Evolutionary conservation across 2,797 vertebrate genomes (phyloP).

Genomic region (Clarias pachynema): DNA sequence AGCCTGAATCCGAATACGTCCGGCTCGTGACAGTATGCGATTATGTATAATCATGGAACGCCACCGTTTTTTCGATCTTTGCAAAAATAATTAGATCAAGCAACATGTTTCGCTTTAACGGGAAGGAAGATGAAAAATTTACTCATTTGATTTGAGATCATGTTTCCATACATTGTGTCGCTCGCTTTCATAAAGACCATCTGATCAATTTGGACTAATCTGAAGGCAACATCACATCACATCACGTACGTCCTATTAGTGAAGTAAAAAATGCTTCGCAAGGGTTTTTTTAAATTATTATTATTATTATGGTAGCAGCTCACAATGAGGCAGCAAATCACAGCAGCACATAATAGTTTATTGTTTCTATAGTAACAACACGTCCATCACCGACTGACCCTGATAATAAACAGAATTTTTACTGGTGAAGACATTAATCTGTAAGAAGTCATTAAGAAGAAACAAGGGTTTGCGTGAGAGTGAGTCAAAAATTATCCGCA

Average conservation of each 20-base stretch:
- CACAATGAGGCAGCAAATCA: not conserved
- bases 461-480: not conserved
- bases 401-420: not conserved
- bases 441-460: not conserved
- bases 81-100: not conserved
- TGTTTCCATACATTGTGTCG: not conserved
- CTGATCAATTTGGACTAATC: not conserved
- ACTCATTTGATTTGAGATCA: not conserved
- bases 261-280: not conserved
- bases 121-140: not conserved
- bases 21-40: not conserved
- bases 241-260: not conserved
- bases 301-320: too few relatives aligned
- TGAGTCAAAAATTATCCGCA: too few relatives aligned
- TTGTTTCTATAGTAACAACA: constrained; percentile 12
- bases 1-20: not conserved
- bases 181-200: not conserved
- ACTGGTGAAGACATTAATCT: not conserved
- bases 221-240: constrained; percentile 1
- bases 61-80: not conserved
- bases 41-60: constrained; percentile 20
- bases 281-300: not conserved
- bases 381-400: not conserved
- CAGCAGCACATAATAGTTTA: not conserved
- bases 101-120: not conserved